Evolutionary conservation across 2,797 vertebrate species (phyloP), one percentile per base, ranked within the genome.

Genomic region (Novumbra hubbsi): DNA sequence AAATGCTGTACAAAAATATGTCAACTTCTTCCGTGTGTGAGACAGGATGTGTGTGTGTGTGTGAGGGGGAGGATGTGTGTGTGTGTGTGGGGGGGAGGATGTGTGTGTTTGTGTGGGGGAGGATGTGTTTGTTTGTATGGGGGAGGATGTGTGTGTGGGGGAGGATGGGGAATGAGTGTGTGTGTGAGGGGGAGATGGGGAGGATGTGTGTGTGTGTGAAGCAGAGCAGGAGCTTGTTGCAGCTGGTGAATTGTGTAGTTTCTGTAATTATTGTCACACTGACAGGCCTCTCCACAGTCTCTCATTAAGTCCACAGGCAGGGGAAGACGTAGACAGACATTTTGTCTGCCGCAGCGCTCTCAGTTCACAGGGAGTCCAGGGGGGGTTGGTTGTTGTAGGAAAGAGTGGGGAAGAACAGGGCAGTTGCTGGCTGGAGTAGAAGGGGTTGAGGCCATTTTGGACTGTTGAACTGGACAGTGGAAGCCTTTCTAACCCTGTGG

Each of bases 181-280:
- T 68, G 65, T 11, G 19, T 17, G 12, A 72, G 41, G 73, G 19
- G 49, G 66, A 65, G 48, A 28, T 17, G 16, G 48, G 34, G 45
- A 38, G 60, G 8, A 12, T n/a, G 4, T 55, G 57, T 69, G 70
- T 80, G 52, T 72, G 34, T 82, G 67, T 28, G 66, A 34, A n/a
- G 41, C 63, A 73, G 50, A 17, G 72, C 55, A 68, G 57, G 71
- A 75, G 81, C 67, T 60, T 75, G 73, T 75, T 85, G 82, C 87
- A 89, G 87, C 88, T 92, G 89, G 81, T 79, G 73, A 83, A 71
- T 73, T 32, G 76, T 77, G 73, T 70, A 81, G 85, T 89, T 92
- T 90, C 77, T 88, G 88, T 90, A 90, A 89, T 90, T 89, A 87
- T 85, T 88, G 81, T 88, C 81, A 83, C 84, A 84, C 81, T 88